Conservation (phyloP, 2,888 invertebrate genomes). For the Callyntrura guangdongensis region DNA sequence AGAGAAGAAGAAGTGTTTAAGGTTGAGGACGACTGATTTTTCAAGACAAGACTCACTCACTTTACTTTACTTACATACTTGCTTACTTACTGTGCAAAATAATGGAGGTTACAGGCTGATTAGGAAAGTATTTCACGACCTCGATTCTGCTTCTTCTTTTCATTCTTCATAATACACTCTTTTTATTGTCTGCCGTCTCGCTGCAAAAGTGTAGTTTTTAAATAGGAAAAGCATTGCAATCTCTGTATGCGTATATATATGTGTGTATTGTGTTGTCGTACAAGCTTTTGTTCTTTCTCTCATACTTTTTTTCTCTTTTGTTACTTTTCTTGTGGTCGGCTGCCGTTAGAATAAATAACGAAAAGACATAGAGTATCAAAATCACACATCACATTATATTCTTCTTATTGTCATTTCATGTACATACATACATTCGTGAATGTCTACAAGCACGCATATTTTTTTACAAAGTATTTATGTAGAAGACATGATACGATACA, state of each 20-base stretch:
- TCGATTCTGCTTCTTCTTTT: constrained; percentile 78
- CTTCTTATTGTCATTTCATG: constrained; percentile 19
- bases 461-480: too few relatives aligned
- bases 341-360: constrained; percentile 71
- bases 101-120: constrained; percentile 81
- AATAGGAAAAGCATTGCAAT: constrained; percentile 23
- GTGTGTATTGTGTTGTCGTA: constrained; percentile 11
- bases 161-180: constrained; percentile 33
- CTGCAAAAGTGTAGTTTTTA: constrained; percentile 12
- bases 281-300: constrained; percentile 69
- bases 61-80: constrained; percentile 76
- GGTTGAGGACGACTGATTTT: constrained; percentile 83
- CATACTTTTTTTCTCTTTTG: constrained; percentile 46
- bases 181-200: constrained; percentile 35
- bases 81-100: constrained; percentile 79
- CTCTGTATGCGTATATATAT: background rate
- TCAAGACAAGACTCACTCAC: constrained; percentile 76
- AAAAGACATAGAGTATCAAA: constrained; percentile 59
- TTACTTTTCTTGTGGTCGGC: constrained; percentile 67
- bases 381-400: constrained; percentile 28
- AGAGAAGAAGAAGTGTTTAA: constrained; percentile 74
- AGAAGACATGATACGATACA: background rate
- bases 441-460: background rate
- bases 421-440: background rate
- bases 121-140: constrained; percentile 84